These are phyloP conservation scores for Volucella bombylans DNA, from an alignment of 2,888 invertebrate species.

Conservation along the genomic window DNA sequence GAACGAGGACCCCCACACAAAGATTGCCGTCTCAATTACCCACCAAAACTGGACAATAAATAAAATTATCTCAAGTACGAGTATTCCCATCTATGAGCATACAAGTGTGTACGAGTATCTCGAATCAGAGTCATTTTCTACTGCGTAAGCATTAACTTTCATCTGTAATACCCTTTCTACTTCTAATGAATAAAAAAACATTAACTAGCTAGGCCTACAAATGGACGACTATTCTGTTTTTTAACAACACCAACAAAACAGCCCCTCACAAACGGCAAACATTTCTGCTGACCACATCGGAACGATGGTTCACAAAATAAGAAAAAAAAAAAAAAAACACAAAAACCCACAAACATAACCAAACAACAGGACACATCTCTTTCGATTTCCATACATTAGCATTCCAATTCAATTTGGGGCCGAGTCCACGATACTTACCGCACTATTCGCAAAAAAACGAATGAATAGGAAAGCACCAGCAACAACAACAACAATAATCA, in stretches of 20 bases:
- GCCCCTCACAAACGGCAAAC: slow-evolving; percentile 38
- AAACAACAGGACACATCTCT: slow-evolving; percentile 70
- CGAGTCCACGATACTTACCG: slow-evolving; percentile 64
- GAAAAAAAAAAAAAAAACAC: slow-evolving; percentile 10
- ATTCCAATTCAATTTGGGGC: slow-evolving; percentile 79
- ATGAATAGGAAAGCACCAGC: slow-evolving; percentile 70
- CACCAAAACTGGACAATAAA: slow-evolving; percentile 58
- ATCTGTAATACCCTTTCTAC: slow-evolving; percentile 69
- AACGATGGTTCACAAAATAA: background rate
- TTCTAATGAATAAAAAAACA: slow-evolving; percentile 73
- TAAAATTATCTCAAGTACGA: slow-evolving; percentile 69
- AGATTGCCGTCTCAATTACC: slow-evolving; percentile 64
- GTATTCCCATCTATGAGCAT: slow-evolving; percentile 19
- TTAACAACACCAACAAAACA: slow-evolving; percentile 45
- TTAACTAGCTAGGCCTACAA: slow-evolving; percentile 48
- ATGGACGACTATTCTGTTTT: slow-evolving; percentile 20
- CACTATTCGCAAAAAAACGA: slow-evolving; percentile 60
- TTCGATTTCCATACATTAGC: slow-evolving; percentile 81
- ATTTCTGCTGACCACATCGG: slow-evolving; percentile 71
- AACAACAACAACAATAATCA: slow-evolving; percentile 78
- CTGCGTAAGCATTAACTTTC: slow-evolving; percentile 68
- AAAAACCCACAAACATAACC: slow-evolving; percentile 32
- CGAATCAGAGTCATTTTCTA: slow-evolving; percentile 45
- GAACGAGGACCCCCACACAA: slow-evolving; percentile 43
- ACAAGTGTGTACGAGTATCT: slow-evolving; percentile 12